These are phyloP conservation scores for Plumapathes pennacea DNA, from an alignment of 92 coral and sea anemone genomes.

Conservation along the genomic window DNA sequence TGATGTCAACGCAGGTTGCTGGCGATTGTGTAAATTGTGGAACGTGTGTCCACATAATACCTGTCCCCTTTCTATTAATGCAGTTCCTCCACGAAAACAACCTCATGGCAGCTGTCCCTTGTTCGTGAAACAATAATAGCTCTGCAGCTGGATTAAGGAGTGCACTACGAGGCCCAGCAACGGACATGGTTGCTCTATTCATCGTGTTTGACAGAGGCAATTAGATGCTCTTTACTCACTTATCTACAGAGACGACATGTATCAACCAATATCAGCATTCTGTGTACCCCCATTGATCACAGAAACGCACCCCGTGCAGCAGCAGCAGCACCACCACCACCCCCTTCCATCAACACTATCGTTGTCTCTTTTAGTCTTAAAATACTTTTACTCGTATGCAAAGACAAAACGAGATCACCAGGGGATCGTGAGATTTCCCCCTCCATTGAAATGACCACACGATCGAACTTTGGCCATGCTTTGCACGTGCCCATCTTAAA, in stretches of 20 bases:
- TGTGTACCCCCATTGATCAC: conserved; percentile 43
- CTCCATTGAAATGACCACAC: too few species aligned
- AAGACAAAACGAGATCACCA: too few species aligned
- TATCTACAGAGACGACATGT: conserved; percentile 51
- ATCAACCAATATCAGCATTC: conserved; percentile 51
- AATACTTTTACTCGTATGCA: conserved; percentile 12
- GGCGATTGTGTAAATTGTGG: conserved; percentile 89
- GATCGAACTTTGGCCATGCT: too few species aligned
- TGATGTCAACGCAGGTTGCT: conserved; percentile 85
- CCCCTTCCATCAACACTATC: too few species aligned
- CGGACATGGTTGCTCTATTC: conserved; percentile 70
- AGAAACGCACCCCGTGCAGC: conserved; percentile 34
- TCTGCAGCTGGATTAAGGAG: conserved; percentile 85
- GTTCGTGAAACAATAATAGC: conserved; percentile 71
- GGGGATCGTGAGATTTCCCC: too few species aligned
- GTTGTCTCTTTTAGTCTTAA: too few species aligned
- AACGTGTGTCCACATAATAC: conserved; percentile 96
- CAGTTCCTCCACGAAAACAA: conserved; percentile 68
- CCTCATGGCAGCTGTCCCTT: conserved; percentile 83
- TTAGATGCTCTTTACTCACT: conserved; percentile 64
- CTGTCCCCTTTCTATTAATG: conserved; percentile 80
- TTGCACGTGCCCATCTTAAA: too few species aligned
- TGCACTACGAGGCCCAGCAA: conserved; percentile 78
- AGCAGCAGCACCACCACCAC: too few species aligned
- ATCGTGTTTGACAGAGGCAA: conserved; percentile 85